phyloP scores from a whole-genome alignment of 1,140 invertebrate genomes.

The Cyclargus thomasi region DNA sequence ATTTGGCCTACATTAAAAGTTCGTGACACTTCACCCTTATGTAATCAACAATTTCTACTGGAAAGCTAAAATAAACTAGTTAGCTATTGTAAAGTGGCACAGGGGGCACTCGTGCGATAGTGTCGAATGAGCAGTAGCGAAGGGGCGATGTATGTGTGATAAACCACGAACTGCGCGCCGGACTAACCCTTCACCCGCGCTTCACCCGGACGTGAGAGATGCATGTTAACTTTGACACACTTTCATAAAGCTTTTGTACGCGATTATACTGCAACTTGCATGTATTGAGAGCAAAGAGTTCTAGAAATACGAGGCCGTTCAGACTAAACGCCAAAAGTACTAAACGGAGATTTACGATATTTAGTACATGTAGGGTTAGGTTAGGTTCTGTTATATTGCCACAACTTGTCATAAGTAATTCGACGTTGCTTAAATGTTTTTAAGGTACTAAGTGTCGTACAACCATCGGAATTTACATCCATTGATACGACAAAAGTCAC shows the following conservation, averaged over 20 bases:
- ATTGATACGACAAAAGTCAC: background rate
- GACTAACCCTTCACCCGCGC: background rate
- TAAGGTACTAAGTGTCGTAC: background rate
- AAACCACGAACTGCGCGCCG: slow-evolving; percentile 41
- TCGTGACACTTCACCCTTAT: background rate
- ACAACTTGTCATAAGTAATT: too few relatives aligned
- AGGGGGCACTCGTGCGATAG: slow-evolving; percentile 25
- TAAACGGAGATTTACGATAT: too few relatives aligned
- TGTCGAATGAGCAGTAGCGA: slow-evolving; percentile 28
- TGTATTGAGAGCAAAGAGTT: background rate
- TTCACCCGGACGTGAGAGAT: background rate
- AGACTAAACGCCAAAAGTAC: too few relatives aligned
- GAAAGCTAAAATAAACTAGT: slow-evolving; percentile 5
- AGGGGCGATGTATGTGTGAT: slow-evolving; percentile 37
- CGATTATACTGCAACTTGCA: background rate
- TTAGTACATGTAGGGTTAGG: too few relatives aligned
- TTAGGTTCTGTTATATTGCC: too few relatives aligned
- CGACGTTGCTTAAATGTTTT: background rate
- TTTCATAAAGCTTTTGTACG: background rate
- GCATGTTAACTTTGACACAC: slow-evolving; percentile 2
- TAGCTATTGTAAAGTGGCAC: slow-evolving; percentile 24
- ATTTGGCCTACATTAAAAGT: background rate
- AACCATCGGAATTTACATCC: background rate
- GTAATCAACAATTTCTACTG: background rate
- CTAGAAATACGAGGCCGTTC: too few relatives aligned